These are phyloP conservation scores for Echinops telfairi DNA, from an alignment of 2,113 vertebrate genomes.

Conservation along the genomic window DNA sequence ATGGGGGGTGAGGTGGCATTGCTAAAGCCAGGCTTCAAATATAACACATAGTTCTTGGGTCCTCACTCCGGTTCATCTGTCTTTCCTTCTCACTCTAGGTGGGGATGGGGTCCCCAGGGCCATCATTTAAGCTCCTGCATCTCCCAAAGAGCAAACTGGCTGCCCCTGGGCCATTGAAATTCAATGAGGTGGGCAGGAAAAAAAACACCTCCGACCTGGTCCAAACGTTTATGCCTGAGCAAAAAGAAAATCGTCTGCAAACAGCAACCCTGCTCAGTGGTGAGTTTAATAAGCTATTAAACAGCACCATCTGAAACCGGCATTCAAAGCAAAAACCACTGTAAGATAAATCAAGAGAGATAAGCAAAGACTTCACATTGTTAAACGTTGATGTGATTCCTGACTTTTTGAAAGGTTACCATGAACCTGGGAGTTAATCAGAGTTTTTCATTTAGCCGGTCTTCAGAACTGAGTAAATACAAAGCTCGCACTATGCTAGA, in stretches of 20 bases:
- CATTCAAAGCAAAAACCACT: constrained; percentile 64
- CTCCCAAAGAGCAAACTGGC: not conserved
- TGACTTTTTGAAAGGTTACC: constrained; percentile 79
- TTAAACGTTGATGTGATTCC: constrained; percentile 82
- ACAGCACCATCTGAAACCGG: constrained; percentile 66
- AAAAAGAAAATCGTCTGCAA: constrained; percentile 70
- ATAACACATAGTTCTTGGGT: not conserved
- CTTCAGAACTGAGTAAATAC: constrained; percentile 87
- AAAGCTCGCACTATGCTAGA: constrained; percentile 89
- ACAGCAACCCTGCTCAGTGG: constrained; percentile 68
- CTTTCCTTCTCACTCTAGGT: not conserved
- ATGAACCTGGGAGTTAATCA: constrained; percentile 87
- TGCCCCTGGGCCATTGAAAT: not conserved
- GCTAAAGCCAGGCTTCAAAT: not conserved
- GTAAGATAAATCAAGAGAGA: constrained; percentile 75
- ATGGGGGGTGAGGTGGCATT: not conserved
- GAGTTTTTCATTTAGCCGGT: constrained; percentile 84
- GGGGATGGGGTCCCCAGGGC: too few relatives aligned
- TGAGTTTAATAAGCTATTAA: constrained; percentile 77
- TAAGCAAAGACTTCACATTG: constrained; percentile 79
- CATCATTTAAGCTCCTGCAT: not conserved
- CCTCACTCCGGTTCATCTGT: not conserved
- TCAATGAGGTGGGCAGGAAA: not conserved
- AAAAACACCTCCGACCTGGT: not conserved
- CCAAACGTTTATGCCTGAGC: constrained; percentile 71